These are phyloP conservation scores for Seriola dumerili DNA, from an alignment of 2,113 vertebrate genomes.

Conservation along the genomic window DNA sequence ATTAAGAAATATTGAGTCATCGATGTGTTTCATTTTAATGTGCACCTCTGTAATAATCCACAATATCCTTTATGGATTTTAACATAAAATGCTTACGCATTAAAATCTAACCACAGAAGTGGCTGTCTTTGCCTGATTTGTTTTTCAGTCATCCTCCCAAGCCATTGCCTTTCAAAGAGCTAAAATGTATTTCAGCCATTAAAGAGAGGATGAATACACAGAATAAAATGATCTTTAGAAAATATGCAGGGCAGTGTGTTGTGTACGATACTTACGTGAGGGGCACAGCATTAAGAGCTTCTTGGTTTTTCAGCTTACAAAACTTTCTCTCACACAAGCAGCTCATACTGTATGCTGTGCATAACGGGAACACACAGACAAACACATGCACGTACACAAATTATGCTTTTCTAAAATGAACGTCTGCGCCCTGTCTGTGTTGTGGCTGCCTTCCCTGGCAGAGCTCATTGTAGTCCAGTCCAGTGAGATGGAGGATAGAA, in stretches of 20 bases:
- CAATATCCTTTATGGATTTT: constrained; percentile 54
- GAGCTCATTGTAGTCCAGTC: constrained; percentile 33
- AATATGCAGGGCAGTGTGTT: constrained; percentile 33
- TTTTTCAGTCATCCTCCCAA: constrained; percentile 51
- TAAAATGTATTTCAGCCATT: constrained; percentile 42
- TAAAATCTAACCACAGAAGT: constrained; percentile 12
- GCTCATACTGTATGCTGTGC: neutral
- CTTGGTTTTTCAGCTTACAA: neutral
- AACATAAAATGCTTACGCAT: constrained; percentile 44
- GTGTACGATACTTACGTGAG: constrained; percentile 25
- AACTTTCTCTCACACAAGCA: neutral
- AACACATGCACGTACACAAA: constrained; percentile 28
- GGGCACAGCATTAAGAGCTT: neutral
- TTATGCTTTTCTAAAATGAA: constrained; percentile 30
- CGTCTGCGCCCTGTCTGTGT: constrained; percentile 33
- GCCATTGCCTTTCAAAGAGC: constrained; percentile 54
- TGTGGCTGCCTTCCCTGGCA: constrained; percentile 58
- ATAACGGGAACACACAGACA: neutral
- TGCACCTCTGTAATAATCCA: constrained; percentile 26
- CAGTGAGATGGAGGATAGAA: constrained; percentile 56
- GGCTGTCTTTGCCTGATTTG: constrained; percentile 42
- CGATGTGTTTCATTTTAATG: constrained; percentile 51
- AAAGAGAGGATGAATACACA: constrained; percentile 37
- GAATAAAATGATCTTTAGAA: constrained; percentile 36
- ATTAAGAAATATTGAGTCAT: constrained; percentile 56